phyloP scores from a whole-genome alignment of 2,113 vertebrate genomes.

The Lethenteron reissneri region DNA sequence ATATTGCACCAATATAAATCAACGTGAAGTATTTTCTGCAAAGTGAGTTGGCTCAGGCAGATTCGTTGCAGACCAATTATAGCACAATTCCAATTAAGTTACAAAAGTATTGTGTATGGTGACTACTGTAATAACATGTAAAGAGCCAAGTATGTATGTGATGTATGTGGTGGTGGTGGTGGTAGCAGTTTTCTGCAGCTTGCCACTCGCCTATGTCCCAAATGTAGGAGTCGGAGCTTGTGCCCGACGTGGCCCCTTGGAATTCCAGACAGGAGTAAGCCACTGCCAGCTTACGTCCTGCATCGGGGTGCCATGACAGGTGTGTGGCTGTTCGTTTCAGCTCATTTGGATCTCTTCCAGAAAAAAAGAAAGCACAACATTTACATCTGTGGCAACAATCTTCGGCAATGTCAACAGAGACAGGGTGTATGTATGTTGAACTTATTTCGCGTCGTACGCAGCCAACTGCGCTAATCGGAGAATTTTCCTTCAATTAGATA shows the following conservation, averaged over 20 bases:
- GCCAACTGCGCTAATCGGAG: too few relatives aligned
- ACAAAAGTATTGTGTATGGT: background rate
- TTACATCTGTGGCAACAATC: too few relatives aligned
- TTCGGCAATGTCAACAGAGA: too few relatives aligned
- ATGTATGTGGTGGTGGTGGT: too few relatives aligned
- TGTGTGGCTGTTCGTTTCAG: slow-evolving; percentile 37
- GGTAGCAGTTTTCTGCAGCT: too few relatives aligned
- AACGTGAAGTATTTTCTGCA: background rate
- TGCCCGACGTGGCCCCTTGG: slow-evolving; percentile 28
- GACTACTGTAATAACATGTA: background rate
- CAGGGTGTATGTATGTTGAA: too few relatives aligned
- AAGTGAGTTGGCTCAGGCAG: background rate
- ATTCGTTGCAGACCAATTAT: too few relatives aligned
- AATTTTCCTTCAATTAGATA: too few relatives aligned
- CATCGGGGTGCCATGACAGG: slow-evolving; percentile 70
- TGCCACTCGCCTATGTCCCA: slow-evolving; percentile 56
- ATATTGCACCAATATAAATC: background rate
- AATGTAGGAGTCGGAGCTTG: slow-evolving; percentile 57
- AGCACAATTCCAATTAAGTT: slow-evolving; percentile 2
- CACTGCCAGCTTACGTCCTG: slow-evolving; percentile 41
- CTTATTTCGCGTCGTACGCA: too few relatives aligned
- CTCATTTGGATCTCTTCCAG: slow-evolving; percentile 43
- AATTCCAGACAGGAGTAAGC: slow-evolving; percentile 62
- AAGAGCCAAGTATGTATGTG: background rate
- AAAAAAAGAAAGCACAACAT: slow-evolving; percentile 6